Evolutionary conservation across 2,113 vertebrate species (phyloP).

Genomic region (Pteruthius melanotis): DNA sequence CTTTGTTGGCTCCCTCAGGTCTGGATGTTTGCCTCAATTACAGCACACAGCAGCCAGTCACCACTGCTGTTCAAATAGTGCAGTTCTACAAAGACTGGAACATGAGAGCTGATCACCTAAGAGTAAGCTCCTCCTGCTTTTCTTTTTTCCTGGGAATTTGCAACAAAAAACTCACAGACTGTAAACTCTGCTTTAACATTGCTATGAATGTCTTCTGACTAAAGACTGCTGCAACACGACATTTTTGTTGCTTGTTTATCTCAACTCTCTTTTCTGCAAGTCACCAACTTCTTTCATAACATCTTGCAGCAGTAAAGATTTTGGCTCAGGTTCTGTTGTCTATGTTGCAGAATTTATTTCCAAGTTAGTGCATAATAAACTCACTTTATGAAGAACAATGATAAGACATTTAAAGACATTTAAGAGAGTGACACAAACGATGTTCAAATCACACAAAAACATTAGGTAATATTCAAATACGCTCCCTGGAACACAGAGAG

Average conservation of each 20-base stretch:
- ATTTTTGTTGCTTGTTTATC: not conserved
- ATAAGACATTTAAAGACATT: not conserved
- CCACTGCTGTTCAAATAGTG: not conserved
- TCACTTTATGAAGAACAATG: not conserved
- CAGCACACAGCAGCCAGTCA: not conserved
- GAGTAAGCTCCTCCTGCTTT: not conserved
- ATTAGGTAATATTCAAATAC: not conserved
- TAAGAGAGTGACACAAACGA: not conserved
- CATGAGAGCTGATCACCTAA: not conserved
- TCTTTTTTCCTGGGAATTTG: not conserved
- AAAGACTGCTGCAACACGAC: not conserved
- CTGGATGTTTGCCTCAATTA: not conserved
- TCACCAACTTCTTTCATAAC: not conserved
- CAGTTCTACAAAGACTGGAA: not conserved
- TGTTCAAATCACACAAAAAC: not conserved
- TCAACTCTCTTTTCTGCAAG: not conserved
- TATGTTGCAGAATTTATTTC: not conserved
- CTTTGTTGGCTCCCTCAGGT: not conserved
- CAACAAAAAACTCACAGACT: not conserved
- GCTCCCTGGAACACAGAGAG: not conserved
- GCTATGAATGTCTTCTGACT: not conserved
- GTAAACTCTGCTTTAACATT: not conserved
- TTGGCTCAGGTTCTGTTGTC: not conserved
- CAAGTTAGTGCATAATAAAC: not conserved
- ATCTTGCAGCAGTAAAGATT: not conserved